phyloP scores from a whole-genome alignment of 1,140 invertebrate genomes.

The Cydia pomonella region DNA sequence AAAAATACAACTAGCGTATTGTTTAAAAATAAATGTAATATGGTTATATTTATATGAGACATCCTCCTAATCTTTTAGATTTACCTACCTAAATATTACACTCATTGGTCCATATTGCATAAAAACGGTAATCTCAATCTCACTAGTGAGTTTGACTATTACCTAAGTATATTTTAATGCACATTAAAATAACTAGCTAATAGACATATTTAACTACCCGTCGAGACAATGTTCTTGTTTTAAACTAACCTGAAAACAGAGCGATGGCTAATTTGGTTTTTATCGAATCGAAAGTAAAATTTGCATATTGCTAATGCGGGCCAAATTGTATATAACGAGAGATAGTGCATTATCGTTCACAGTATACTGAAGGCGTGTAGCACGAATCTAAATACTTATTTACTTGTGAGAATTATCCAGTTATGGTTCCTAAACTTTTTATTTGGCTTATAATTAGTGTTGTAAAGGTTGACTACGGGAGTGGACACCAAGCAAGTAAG shows the following conservation, averaged over 20 bases:
- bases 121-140: no score
- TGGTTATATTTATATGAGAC: no score
- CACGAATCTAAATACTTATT: background rate
- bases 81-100: no score
- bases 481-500: background rate
- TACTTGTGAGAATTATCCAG: background rate
- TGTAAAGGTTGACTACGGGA: background rate
- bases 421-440: background rate
- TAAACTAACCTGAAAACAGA: constrained; percentile 1
- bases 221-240: no score
- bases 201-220: no score
- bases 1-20: no score
- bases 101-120: no score
- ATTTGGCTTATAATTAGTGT: background rate
- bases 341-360: background rate
- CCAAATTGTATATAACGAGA: constrained; percentile 7
- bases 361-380: background rate
- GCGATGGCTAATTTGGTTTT: constrained; percentile 5
- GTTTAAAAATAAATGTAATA: no score
- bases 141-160: no score
- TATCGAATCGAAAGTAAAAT: constrained; percentile 27
- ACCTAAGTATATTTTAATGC: no score
- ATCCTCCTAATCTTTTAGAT: no score
- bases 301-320: constrained; percentile 26
- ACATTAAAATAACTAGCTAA: no score